phyloP scores from a whole-genome alignment of 2,113 vertebrate species.

The Lagopus leucura region DNA sequence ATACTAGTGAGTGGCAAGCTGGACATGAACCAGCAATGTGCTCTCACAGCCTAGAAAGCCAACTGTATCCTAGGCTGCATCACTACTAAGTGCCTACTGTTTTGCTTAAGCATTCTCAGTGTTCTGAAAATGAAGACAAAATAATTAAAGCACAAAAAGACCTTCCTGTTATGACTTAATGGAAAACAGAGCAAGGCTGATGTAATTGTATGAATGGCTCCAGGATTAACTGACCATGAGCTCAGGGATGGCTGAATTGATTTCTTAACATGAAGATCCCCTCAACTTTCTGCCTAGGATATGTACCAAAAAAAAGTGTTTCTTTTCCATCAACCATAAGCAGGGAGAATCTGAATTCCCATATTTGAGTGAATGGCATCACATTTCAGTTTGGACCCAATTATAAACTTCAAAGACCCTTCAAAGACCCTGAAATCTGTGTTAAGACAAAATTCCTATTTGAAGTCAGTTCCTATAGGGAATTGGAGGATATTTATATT shows the following conservation, averaged over 20 bases:
- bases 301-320: not conserved
- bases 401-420: constrained; percentile 69
- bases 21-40: no score
- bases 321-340: not conserved
- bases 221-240: not conserved
- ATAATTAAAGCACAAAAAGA: not conserved
- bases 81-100: not conserved
- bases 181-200: not conserved
- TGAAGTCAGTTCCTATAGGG: constrained; percentile 50
- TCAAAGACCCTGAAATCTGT: constrained; percentile 61
- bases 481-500: constrained; percentile 54
- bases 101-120: not conserved
- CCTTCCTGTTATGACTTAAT: not conserved
- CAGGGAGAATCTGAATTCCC: not conserved
- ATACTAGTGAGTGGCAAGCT: no score
- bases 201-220: not conserved
- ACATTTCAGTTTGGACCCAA: constrained; percentile 35
- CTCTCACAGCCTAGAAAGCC: no score
- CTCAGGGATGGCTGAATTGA: not conserved
- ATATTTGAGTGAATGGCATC: not conserved
- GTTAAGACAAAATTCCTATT: constrained; percentile 61
- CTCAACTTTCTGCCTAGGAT: not conserved
- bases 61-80: no score
- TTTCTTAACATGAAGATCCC: not conserved
- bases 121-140: not conserved